Evolutionary conservation across 2,113 vertebrate species (phyloP).

Genomic region (Lycaon pictus): DNA sequence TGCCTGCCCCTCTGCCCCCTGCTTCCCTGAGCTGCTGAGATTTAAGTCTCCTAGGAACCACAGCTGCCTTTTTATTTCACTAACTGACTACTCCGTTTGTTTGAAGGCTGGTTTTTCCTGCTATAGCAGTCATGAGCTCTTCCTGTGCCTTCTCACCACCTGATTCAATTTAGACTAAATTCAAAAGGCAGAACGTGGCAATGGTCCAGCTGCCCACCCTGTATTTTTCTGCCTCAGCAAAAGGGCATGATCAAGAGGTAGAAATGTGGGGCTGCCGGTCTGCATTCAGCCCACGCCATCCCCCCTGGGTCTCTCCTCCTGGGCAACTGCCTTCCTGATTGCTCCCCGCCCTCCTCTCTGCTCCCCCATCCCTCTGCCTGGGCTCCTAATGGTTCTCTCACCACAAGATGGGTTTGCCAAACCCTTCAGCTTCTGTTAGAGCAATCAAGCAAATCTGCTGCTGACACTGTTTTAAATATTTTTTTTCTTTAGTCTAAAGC

Average conservation of each 20-base stretch:
- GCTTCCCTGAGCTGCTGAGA: constrained; percentile 7
- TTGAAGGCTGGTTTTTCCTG: constrained; percentile 41
- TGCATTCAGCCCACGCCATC: not conserved
- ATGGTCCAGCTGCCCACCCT: not conserved
- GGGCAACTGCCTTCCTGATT: accelerated
- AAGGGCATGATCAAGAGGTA: not conserved
- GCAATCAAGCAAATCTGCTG: not conserved
- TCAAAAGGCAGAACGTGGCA: constrained; percentile 37
- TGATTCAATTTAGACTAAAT: constrained; percentile 52
- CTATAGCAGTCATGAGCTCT: not conserved
- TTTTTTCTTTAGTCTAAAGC: constrained; percentile 21
- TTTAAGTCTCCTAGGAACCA: constrained; percentile 20
- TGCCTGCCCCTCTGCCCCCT: not conserved
- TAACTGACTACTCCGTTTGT: not conserved
- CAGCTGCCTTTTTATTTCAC: constrained; percentile 59
- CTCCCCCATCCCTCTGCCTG: not conserved
- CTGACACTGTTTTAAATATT: not conserved
- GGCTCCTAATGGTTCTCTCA: not conserved
- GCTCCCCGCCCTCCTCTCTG: not conserved
- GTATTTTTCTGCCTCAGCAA: not conserved
- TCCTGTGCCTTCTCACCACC: constrained; percentile 31
- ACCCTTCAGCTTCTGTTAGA: constrained; percentile 38
- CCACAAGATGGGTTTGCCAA: not conserved
- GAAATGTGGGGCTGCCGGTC: not conserved
- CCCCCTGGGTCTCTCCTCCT: not conserved